Evolutionary conservation across 2,797 vertebrate species (phyloP), one percentile per base, ranked within the genome.

Genomic region (Rhodeus uyekii): DNA sequence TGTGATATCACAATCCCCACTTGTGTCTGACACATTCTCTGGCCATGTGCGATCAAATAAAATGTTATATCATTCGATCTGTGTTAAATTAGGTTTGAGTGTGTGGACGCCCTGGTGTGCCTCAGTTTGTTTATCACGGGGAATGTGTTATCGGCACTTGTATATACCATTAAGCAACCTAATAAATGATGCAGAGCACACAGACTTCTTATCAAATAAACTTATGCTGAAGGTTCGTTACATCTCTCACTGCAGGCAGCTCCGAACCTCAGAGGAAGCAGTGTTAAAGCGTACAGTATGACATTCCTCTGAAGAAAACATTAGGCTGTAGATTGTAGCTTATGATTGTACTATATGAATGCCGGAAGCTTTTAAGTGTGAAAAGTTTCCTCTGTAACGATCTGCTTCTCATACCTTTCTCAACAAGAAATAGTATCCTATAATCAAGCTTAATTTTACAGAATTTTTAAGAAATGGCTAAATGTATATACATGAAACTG

Each of bases 121-220:
- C 64, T 19, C 44, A 22, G 80, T 78, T 46, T 81, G 73, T 64
- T 72, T 82, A 46, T 60, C 8, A 60, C 64, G 7, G 22, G 42
- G 67, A 63, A 81, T 76, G 46, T 24, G 38, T 80, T 77, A 80
- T 83, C 80, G 46, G 53, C 55, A 36, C 22, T 58, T 53, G 44
- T 78, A 53, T 53, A 53, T 53, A 73, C 67, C 36, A 55, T 78
- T 73, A 55, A 78, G 24, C 58, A 55, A 55, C 24, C 29, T 36
- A 44, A 65, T 29, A 83, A 87, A 85, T 77, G 48, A 75, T 72
- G 83, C 76, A 77, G 72, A 77, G 74, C 64, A 18, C 13, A 19
- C 22, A 32, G 27, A 55, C 69, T 63, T 82, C 82, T 80, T 61
- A n/a, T 46, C 27, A n/a, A 73, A 64, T 36, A 82, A 50, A 78